A percentile compares a stretch with the other conserved stretches of the same genome.
These are phyloP conservation scores for Caligus rogercresseyi DNA, from an alignment of 1,140 invertebrate species.

Conservation along the genomic window DNA sequence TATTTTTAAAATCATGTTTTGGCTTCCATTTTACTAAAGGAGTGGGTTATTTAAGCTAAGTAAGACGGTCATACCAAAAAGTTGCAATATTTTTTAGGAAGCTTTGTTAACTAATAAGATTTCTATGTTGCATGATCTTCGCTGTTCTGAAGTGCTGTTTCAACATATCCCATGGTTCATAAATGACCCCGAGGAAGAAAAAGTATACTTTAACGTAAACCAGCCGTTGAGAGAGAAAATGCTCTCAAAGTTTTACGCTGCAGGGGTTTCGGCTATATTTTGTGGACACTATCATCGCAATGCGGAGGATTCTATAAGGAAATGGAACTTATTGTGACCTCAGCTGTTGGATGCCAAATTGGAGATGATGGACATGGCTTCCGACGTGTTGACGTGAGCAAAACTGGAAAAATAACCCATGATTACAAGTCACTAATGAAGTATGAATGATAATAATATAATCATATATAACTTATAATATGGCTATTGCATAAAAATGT, in stretches of 20 bases:
- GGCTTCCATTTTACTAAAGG: no score
- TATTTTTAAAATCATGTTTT: no score
- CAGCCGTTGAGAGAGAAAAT: constrained; percentile 27
- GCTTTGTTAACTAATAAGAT: no score
- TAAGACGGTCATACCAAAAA: no score
- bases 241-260: constrained; percentile 31
- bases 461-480: no score
- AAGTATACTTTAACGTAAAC: constrained; percentile 33
- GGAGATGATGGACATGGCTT: constrained; percentile 31
- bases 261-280: constrained; percentile 36
- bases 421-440: no score
- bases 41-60: no score
- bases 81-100: no score
- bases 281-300: constrained; percentile 41
- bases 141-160: constrained; percentile 34
- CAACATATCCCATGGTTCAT: constrained; percentile 41
- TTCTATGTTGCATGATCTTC: no score
- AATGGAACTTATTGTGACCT: constrained; percentile 35
- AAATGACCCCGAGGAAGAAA: constrained; percentile 29
- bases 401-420: background rate
- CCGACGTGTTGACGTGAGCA: constrained; percentile 6
- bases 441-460: no score
- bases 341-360: constrained; percentile 35
- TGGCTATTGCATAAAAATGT: no score
- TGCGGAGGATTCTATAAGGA: constrained; percentile 32